phyloP scores from a whole-genome alignment of 1,140 invertebrate genomes.

The Aphaenogaster rudis region DNA sequence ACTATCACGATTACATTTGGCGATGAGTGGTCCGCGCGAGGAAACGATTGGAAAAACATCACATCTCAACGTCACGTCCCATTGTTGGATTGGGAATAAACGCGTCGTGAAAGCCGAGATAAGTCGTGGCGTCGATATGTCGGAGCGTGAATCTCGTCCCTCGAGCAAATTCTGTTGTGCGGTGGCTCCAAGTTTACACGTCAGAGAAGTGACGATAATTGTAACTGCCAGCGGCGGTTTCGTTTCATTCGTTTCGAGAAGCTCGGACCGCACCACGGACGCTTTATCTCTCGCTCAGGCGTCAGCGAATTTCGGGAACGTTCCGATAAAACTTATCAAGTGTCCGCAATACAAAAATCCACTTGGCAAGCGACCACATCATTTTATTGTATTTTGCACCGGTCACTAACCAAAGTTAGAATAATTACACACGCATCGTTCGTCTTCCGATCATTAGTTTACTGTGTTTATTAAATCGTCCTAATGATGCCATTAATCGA shows the following conservation, averaged over 20 bases:
- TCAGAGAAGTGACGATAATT: slow-evolving; percentile 31
- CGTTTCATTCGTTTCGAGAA: not conserved
- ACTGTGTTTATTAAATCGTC: not conserved
- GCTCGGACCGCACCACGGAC: not conserved
- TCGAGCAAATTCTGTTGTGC: not conserved
- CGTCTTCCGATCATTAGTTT: not conserved
- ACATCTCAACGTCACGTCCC: not conserved
- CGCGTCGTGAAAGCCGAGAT: slow-evolving; percentile 16
- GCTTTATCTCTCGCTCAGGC: slow-evolving; percentile 19
- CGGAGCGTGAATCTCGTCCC: not conserved
- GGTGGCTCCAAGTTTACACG: slow-evolving; percentile 6
- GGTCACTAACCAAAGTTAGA: not conserved
- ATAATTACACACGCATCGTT: not conserved
- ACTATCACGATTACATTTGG: not conserved
- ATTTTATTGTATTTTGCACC: not conserved
- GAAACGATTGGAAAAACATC: not conserved
- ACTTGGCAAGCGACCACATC: not conserved
- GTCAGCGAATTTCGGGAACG: slow-evolving; percentile 30
- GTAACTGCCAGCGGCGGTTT: not conserved
- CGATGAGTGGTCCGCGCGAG: not conserved
- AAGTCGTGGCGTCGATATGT: not conserved
- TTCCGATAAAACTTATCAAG: slow-evolving; percentile 32
- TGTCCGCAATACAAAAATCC: not conserved
- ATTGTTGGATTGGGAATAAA: slow-evolving; percentile 21
- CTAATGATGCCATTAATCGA: not conserved